Percentiles rank a stretch among this genome's conserved stretches.
phyloP scores from a whole-genome alignment of 2,797 vertebrate genomes.

The Lacerta bilineata region DNA sequence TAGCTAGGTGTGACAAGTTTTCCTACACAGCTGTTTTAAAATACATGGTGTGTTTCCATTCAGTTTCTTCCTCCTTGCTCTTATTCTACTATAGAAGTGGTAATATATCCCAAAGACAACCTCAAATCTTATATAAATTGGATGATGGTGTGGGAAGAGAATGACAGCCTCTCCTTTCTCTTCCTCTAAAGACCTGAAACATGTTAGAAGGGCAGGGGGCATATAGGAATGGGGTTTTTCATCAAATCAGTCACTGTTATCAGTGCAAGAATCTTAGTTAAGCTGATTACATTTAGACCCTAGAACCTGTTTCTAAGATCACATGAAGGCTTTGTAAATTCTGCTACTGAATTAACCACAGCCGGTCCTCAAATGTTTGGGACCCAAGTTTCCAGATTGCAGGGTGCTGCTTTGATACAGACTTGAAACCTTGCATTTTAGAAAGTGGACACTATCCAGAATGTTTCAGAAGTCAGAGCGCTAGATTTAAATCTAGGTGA shows the following conservation, averaged over 20 bases:
- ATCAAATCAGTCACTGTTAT: background rate
- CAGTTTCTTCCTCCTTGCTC: background rate
- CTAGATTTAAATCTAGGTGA: background rate
- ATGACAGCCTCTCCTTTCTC: background rate
- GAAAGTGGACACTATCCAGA: background rate
- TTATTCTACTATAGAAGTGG: background rate
- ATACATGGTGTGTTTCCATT: background rate
- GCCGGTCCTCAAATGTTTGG: background rate
- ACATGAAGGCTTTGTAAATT: background rate
- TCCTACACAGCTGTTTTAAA: background rate
- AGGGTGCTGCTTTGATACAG: background rate
- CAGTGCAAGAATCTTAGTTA: background rate
- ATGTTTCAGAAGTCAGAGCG: background rate
- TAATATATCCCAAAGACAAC: background rate
- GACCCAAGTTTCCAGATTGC: background rate
- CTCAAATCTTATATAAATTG: constrained; percentile 5
- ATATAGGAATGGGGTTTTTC: background rate
- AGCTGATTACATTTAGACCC: background rate
- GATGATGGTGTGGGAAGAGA: constrained; percentile 1
- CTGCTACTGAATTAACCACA: background rate
- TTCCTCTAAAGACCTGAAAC: background rate
- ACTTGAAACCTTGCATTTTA: background rate
- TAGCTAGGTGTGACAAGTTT: background rate
- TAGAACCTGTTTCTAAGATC: background rate
- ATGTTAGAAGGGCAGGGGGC: background rate